Percentiles rank a stretch among this genome's conserved stretches.
Evolutionary conservation across 2,888 invertebrate species (phyloP).

Genomic region (Pammene aurita): DNA sequence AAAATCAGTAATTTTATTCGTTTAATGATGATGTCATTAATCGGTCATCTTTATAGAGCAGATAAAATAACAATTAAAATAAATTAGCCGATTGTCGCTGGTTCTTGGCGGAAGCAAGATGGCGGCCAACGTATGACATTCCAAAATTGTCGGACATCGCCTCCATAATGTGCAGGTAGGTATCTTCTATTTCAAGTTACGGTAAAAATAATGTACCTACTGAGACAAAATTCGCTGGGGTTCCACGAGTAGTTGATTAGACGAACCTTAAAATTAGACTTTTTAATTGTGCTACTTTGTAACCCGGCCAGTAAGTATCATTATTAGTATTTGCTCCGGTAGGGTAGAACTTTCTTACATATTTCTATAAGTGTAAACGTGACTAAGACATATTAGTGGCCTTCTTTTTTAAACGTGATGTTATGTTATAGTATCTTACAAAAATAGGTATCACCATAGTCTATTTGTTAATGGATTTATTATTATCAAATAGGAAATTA

Average conservation of each 20-base stretch:
- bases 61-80: conserved; percentile 28
- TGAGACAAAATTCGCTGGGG: conserved; percentile 35
- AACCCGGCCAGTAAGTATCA: too few species aligned
- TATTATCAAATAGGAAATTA: too few species aligned
- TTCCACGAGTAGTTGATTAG: not conserved
- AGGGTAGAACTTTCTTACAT: too few species aligned
- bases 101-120: conserved; percentile 31
- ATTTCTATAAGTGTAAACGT: too few species aligned
- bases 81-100: conserved; percentile 6
- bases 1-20: not conserved
- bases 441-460: too few species aligned
- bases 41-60: not conserved
- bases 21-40: not conserved
- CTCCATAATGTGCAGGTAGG: conserved; percentile 37
- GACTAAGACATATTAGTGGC: too few species aligned
- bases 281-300: not conserved
- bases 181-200: conserved; percentile 42
- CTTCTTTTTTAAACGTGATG: too few species aligned
- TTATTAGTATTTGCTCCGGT: too few species aligned
- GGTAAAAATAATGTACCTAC: conserved; percentile 42
- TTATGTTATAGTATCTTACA: too few species aligned
- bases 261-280: not conserved
- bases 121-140: conserved; percentile 24
- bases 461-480: too few species aligned
- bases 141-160: conserved; percentile 32